A percentile compares a stretch with the other conserved stretches of the same genome.
phyloP scores from a whole-genome alignment of 2,888 invertebrate genomes.

The Drosophila formosana region DNA sequence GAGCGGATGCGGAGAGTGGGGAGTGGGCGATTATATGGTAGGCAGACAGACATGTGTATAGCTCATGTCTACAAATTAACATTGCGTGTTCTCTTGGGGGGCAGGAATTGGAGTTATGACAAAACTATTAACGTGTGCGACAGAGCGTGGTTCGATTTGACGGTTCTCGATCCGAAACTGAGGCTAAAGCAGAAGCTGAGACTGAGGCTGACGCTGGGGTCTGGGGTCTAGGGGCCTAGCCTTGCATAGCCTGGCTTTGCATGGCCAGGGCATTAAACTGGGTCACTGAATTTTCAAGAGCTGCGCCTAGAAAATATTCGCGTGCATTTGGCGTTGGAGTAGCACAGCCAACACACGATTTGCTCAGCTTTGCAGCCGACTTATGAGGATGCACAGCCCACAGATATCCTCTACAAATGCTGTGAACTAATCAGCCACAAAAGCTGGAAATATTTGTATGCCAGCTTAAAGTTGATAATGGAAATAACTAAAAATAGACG shows the following conservation, averaged over 20 bases:
- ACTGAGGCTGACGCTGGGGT: background rate
- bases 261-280: constrained; percentile 52
- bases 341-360: constrained; percentile 24
- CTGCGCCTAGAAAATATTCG: constrained; percentile 75
- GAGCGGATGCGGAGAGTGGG: constrained; percentile 20
- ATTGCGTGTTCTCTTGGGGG: constrained; percentile 55
- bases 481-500: background rate
- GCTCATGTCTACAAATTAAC: constrained; percentile 54
- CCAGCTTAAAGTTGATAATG: background rate
- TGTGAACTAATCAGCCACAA: background rate
- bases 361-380: background rate
- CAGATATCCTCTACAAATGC: background rate
- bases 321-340: constrained; percentile 63
- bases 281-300: constrained; percentile 75
- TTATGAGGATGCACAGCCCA: background rate
- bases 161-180: constrained; percentile 3
- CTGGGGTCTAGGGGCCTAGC: background rate
- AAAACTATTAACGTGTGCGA: constrained; percentile 72
- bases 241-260: constrained; percentile 21
- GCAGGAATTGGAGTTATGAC: constrained; percentile 48
- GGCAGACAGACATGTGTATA: constrained; percentile 33
- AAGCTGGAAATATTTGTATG: background rate
- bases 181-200: background rate
- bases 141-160: constrained; percentile 57
- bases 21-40: background rate